Conservation (phyloP, 2,113 vertebrate species). For the Heloderma charlesbogerti region DNA sequence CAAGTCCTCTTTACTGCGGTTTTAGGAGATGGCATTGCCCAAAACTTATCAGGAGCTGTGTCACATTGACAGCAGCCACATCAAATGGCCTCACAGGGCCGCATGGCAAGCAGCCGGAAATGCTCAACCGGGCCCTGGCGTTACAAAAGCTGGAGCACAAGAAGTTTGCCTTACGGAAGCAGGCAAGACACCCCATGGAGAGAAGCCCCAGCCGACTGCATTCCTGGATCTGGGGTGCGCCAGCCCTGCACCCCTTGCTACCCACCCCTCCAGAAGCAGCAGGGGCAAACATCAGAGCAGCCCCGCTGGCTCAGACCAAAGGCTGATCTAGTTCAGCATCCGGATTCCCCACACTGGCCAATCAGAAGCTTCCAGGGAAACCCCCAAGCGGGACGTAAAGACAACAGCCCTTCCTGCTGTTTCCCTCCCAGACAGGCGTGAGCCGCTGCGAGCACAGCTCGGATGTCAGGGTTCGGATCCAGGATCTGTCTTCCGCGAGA, state of each 20-base stretch:
- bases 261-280: not conserved
- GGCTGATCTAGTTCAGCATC: not conserved
- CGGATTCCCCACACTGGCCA: not conserved
- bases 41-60: not conserved
- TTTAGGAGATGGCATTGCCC: not conserved
- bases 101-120: not conserved
- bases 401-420: too few relatives aligned
- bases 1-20: too few relatives aligned
- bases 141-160: not conserved
- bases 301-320: not conserved
- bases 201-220: not conserved
- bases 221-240: not conserved
- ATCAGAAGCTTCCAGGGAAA: not conserved
- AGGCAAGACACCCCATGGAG: too few relatives aligned
- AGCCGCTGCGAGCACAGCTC: not conserved
- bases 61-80: not conserved
- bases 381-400: too few relatives aligned
- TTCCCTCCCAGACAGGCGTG: not conserved
- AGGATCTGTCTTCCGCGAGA: too few relatives aligned
- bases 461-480: too few relatives aligned
- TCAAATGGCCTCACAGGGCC: rapidly evolving
- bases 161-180: not conserved
- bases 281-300: too few relatives aligned
- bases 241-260: not conserved
- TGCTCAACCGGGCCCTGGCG: not conserved